A percentile compares a stretch with the other conserved stretches of the same genome.
These are phyloP conservation scores for Mus spretus DNA, from an alignment of 2,797 vertebrate genomes.

Conservation along the genomic window DNA sequence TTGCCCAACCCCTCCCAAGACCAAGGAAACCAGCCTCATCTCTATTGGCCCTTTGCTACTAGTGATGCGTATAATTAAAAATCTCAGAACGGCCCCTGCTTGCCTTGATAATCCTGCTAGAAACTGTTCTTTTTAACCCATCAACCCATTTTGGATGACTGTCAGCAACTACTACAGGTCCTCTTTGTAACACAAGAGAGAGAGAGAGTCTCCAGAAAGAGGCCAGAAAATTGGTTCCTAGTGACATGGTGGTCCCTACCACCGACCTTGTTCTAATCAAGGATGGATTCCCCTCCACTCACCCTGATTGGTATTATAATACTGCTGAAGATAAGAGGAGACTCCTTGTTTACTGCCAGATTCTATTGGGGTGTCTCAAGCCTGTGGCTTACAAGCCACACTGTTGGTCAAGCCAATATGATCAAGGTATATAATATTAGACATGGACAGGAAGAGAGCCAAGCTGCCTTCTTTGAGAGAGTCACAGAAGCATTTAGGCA, in stretches of 20 bases:
- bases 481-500: background rate
- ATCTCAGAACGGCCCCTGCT: background rate
- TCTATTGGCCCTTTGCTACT: background rate
- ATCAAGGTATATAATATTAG: background rate
- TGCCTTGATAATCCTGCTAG: background rate
- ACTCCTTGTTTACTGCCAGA: background rate
- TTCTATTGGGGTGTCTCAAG: background rate
- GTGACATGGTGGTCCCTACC: background rate
- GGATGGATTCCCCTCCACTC: background rate
- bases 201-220: background rate
- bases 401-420: background rate
- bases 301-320: background rate
- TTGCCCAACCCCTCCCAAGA: background rate
- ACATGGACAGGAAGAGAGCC: background rate
- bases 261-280: background rate
- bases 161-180: background rate
- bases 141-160: background rate
- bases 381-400: background rate
- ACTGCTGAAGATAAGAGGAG: background rate
- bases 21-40: background rate
- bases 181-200: background rate
- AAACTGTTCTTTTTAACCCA: background rate
- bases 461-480: background rate
- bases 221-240: background rate
- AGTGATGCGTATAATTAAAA: background rate